phyloP scores from a whole-genome alignment of 1,140 invertebrate genomes.

The Drosophila kurseongensis region DNA sequence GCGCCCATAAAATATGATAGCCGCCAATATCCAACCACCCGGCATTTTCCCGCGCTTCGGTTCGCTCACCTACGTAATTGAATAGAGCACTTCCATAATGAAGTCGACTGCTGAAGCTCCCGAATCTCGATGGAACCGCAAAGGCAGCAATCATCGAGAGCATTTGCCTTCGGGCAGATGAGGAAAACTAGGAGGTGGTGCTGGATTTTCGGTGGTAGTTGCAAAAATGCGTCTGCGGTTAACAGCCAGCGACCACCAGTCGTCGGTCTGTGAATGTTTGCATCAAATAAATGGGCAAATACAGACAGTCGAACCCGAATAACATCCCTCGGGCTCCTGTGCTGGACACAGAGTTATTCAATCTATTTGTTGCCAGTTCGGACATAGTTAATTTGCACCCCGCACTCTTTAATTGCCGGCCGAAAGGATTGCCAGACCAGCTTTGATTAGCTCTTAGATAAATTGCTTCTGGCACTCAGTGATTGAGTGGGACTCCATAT shows the following conservation, averaged over 20 bases:
- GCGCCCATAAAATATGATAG: slow-evolving; percentile 61
- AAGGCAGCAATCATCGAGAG: slow-evolving; percentile 38
- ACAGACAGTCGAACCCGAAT: slow-evolving; percentile 42
- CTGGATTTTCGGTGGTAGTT: slow-evolving; percentile 27
- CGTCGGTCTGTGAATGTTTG: slow-evolving; percentile 24
- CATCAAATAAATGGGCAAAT: slow-evolving; percentile 65
- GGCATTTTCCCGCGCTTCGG: slow-evolving; percentile 4
- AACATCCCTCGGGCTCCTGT: slow-evolving; percentile 5
- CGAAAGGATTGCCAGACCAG: slow-evolving; percentile 55
- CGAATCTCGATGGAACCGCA: slow-evolving; percentile 20
- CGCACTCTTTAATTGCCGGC: slow-evolving; percentile 54
- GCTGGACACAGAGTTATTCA: slow-evolving; percentile 53
- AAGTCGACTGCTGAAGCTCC: slow-evolving; percentile 60
- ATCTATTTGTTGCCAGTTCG: slow-evolving; percentile 61
- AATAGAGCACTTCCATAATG: slow-evolving; percentile 66
- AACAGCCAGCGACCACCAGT: slow-evolving; percentile 10
- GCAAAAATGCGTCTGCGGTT: slow-evolving; percentile 65
- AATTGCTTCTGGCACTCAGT: slow-evolving; percentile 59
- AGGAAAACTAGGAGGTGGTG: not conserved
- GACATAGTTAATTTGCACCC: slow-evolving; percentile 51
- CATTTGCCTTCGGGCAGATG: slow-evolving; percentile 1
- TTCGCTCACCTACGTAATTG: slow-evolving; percentile 54
- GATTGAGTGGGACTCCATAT: slow-evolving; percentile 29
- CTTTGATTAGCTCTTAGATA: slow-evolving; percentile 76
- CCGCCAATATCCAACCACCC: slow-evolving; percentile 26